Evolutionary conservation across 2,888 invertebrate species (phyloP).

Genomic region (Tortrix viridana): DNA sequence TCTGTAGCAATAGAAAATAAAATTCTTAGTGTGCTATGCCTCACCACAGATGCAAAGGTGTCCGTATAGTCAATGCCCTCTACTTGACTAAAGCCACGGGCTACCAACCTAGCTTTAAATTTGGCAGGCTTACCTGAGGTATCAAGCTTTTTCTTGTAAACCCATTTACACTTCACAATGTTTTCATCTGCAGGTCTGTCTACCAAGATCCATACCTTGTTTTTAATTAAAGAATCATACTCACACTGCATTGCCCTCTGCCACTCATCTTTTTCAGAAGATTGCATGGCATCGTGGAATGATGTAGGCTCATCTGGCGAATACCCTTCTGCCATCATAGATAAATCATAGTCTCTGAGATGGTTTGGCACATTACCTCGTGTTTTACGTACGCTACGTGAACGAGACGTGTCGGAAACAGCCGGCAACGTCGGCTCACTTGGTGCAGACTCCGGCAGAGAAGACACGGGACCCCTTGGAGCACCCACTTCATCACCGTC

Average conservation of each 20-base stretch:
- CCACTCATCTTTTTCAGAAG: constrained; percentile 11
- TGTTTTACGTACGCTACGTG: constrained; percentile 6
- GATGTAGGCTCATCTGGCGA: constrained; percentile 5
- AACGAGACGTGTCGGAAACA: not conserved
- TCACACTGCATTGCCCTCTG: constrained; percentile 5
- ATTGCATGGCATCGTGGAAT: constrained; percentile 4
- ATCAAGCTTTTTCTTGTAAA: constrained; percentile 11
- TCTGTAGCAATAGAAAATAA: constrained; percentile 13
- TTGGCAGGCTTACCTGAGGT: constrained; percentile 2
- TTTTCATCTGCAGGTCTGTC: constrained; percentile 8
- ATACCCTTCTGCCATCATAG: not conserved
- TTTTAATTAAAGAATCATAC: constrained; percentile 14
- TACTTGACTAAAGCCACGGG: constrained; percentile 14
- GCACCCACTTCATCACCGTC: not conserved
- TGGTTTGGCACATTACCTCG: not conserved
- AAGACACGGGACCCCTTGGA: not conserved
- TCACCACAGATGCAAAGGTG: constrained; percentile 9
- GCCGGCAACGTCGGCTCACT: not conserved
- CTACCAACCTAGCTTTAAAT: constrained; percentile 15
- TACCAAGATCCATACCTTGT: constrained; percentile 9
- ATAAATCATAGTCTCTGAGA: constrained; percentile 2
- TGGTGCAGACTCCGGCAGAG: constrained; percentile 8
- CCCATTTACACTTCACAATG: constrained; percentile 7
- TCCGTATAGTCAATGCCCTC: constrained; percentile 16
- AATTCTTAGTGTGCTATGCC: constrained; percentile 10